Base-by-base conservation (phyloP, 2,113 vertebrate genomes). In the Tychaedon coryphoeus region DNA sequence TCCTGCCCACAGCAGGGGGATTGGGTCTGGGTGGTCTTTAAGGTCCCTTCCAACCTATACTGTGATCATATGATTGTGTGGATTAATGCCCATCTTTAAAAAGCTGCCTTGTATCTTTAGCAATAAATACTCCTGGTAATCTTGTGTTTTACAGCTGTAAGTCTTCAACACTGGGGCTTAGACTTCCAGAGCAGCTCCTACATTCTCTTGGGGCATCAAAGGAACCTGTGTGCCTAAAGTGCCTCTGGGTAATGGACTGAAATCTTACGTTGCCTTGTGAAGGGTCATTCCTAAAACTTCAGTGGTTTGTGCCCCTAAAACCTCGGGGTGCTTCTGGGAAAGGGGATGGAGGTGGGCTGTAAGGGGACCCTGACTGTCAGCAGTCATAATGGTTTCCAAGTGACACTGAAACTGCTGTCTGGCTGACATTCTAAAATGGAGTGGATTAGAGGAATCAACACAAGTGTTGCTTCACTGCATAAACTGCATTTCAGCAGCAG, bases 401-500 rank as follows among this genome's bases (percentile, higher is more conserved):
- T 57, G 50, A n/a, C 58, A 56, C 38, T 9, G 34, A 65, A 88
- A 58, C 42, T 66, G 36, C 62, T 69, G 8, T 28, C 45, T 86
- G 62, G 10, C 48, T 86, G 67, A 18, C 7, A 6, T 22, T 83
- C 61, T 80, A 65, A 83, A 88, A 33, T 18, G 10, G 38, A 94
- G 34, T 47, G 26, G 79, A 73, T 76, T 61, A 62, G 58, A 73
- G 47, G 51, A 90, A 70, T 90, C 33, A 43, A 47, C 34, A 73
- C 26, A 90, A 94, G 93, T 76, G 42, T 47, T 65, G 19, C 33
- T 92, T 92, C 73, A 38, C 71, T 91, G 84, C 76, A 84, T 54
- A 84, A 95, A 79, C 38, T 91, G 57, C 47, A 10, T 76, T 93
- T 91, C 75, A 85, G 92, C 85, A 79, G 43, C 64, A 83, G 71